These are phyloP conservation scores for Griposia aprilina DNA, from an alignment of 2,888 invertebrate genomes.

Conservation along the genomic window DNA sequence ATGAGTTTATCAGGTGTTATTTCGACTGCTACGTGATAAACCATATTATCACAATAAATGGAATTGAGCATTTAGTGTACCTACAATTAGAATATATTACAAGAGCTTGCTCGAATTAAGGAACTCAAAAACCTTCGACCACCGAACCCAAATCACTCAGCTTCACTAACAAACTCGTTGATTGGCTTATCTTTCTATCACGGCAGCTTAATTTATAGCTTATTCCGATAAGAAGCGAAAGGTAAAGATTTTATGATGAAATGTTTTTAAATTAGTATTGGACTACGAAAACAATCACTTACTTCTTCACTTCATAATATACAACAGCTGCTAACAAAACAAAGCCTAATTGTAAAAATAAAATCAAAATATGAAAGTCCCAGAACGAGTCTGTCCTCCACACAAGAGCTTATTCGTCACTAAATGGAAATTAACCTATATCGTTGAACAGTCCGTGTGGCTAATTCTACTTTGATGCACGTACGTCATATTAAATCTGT, in stretches of 20 bases:
- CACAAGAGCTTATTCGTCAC: slow-evolving; percentile 9
- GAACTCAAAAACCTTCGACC: background rate
- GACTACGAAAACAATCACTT: too few species aligned
- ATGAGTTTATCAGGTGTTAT: background rate
- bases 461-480: slow-evolving; percentile 29
- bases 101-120: background rate
- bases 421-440: slow-evolving; percentile 47
- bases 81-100: too few species aligned
- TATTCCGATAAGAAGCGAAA: background rate
- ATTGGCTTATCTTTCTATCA: too few species aligned
- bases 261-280: background rate
- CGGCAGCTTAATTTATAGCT: background rate
- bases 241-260: background rate
- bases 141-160: background rate
- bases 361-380: background rate
- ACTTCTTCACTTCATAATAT: too few species aligned
- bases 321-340: background rate
- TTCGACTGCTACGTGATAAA: background rate
- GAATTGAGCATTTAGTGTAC: too few species aligned
- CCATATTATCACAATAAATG: background rate
- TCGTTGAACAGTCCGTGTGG: slow-evolving; percentile 23
- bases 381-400: background rate
- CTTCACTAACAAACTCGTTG: background rate
- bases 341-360: background rate
- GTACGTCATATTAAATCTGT: slow-evolving; percentile 16